phyloP scores from a whole-genome alignment of 1,140 invertebrate genomes.

The Bicyclus anynana region DNA sequence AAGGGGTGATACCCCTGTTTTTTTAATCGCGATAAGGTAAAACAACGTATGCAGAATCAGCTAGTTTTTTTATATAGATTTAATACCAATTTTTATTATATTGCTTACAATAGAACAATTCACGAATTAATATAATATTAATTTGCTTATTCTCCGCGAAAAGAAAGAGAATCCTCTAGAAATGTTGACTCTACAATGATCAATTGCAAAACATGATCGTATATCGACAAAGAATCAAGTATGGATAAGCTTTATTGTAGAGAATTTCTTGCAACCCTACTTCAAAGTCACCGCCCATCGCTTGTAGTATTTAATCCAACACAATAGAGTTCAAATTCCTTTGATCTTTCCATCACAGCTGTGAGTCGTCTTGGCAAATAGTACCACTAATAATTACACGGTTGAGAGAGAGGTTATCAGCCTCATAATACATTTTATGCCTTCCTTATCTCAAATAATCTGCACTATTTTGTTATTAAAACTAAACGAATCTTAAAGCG shows the following conservation, averaged over 20 bases:
- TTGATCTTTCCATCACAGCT: slow-evolving; percentile 21
- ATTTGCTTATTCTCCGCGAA: too few relatives aligned
- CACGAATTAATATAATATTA: too few relatives aligned
- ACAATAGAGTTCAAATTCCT: slow-evolving; percentile 27
- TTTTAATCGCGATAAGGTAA: too few relatives aligned
- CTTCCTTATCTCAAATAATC: slow-evolving; percentile 54
- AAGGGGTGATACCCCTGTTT: too few relatives aligned
- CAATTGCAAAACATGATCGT: too few relatives aligned
- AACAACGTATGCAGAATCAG: too few relatives aligned
- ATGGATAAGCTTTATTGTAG: background rate
- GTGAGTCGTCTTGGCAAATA: slow-evolving; percentile 52
- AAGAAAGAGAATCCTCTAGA: too few relatives aligned
- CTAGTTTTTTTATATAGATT: too few relatives aligned
- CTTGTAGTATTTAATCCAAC: slow-evolving; percentile 26
- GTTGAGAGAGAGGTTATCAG: slow-evolving; percentile 69
- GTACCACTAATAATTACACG: slow-evolving; percentile 70
- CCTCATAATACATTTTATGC: slow-evolving; percentile 60
- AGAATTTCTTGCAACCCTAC: background rate
- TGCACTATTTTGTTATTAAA: slow-evolving; percentile 50
- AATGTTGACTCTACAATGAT: too few relatives aligned
- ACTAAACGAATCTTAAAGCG: slow-evolving; percentile 18
- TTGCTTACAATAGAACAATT: too few relatives aligned
- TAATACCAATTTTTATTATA: too few relatives aligned
- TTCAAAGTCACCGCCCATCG: background rate
- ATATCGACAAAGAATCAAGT: too few relatives aligned